These are phyloP conservation scores for Glandiceps talaboti DNA, from an alignment of 53 echinoderm and acorn worm genomes.

Conservation along the genomic window DNA sequence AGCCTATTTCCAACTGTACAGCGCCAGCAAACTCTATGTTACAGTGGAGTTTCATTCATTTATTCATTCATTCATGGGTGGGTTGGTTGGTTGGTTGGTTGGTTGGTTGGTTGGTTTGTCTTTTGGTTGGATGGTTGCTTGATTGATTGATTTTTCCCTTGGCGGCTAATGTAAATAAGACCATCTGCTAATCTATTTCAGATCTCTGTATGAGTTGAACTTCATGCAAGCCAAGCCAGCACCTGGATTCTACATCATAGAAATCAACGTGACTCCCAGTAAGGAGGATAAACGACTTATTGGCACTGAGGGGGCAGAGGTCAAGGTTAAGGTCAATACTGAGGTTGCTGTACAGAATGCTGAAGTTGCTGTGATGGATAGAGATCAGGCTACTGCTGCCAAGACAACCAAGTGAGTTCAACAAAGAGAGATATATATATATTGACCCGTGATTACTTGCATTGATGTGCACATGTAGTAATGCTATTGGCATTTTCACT, in stretches of 20 bases:
- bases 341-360: slow-evolving; percentile 57
- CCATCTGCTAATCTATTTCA: too few relatives aligned
- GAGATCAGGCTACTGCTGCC: slow-evolving; percentile 82
- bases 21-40: too few relatives aligned
- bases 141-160: too few relatives aligned
- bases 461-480: neutral
- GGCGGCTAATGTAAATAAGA: too few relatives aligned
- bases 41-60: too few relatives aligned
- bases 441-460: neutral
- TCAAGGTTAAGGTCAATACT: slow-evolving; percentile 80
- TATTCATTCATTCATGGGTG: too few relatives aligned
- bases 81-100: too few relatives aligned
- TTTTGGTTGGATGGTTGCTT: too few relatives aligned
- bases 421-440: neutral
- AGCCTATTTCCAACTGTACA: too few relatives aligned
- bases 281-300: slow-evolving; percentile 49
- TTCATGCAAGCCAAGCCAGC: slow-evolving; percentile 75
- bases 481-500: neutral
- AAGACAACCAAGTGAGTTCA: slow-evolving; percentile 80
- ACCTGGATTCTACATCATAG: slow-evolving; percentile 62
- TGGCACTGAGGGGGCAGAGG: slow-evolving; percentile 53
- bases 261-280: slow-evolving; percentile 40
- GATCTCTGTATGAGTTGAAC: slow-evolving; percentile 61
- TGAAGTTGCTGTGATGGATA: slow-evolving; percentile 74
- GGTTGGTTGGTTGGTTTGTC: too few relatives aligned